Evolutionary conservation across 1,140 invertebrate species (phyloP), one percentile per base, ranked within the genome.

Genomic region (Reticulitermes speratus): DNA sequence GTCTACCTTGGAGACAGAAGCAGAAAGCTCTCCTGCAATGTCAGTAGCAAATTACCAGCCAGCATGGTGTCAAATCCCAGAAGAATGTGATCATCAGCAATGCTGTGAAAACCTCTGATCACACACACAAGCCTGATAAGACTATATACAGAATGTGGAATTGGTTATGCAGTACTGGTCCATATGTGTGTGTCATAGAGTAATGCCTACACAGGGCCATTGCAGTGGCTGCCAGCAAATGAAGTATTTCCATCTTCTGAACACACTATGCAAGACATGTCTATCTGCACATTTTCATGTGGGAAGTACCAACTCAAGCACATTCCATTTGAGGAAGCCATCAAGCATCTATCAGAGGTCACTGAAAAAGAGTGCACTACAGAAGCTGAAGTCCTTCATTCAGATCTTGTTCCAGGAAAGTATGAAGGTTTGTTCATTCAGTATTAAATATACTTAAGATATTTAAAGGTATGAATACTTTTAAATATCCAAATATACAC

Each of bases 361-460:
- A 48, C 21, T 23, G 44, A 23, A 48, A 16, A 44, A 21, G 25
- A 69, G 23, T 38, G 8, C 55, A 86, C 44, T n/a, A 14, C 75
- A 38, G 59, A 86, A 55, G 75, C 84, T 32, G 85, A 86, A 75
- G 9, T 44, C 3, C 19, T 81, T 44, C 85, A 81, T 38, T 86
- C 65, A 23, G 85, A 86, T 81, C 65, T 86, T 48, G 38, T 86
- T 48, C 85, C 85, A 21, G 85, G 48, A 32, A 86, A 55, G 30
- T 86, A 86, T 55, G 85, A 86, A 86, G 85, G 85, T 86, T 32
- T 5, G 44, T 32, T 82, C 2, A 25, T 25, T 85, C 21, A 55
- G 45, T n/a, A 25, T 38, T 5, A 38, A 59, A 44, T 38, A 25
- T 45, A 23, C 9, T 85, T 38, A 82, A 85, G 2, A 0, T 21